A percentile compares a stretch with the other conserved stretches of the same genome.
Evolutionary conservation across 2,888 invertebrate genomes (phyloP).

Genomic region (Cryptosula pallasiana): DNA sequence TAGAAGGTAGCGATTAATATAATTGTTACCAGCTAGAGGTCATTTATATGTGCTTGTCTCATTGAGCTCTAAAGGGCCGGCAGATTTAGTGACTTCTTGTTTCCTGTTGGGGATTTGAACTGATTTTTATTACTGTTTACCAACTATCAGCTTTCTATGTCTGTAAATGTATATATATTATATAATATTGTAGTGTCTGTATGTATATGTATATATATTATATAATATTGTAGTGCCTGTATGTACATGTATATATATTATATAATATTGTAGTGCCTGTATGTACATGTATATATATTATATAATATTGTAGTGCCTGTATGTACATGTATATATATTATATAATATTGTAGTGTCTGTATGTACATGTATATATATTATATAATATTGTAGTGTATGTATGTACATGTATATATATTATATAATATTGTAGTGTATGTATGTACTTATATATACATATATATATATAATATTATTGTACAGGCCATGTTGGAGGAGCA

Average conservation of each 20-base stretch:
- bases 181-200: background rate
- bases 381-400: background rate
- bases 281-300: background rate
- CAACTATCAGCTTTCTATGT: too few relatives aligned
- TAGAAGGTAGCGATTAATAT: too few relatives aligned
- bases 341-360: background rate
- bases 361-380: background rate
- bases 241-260: background rate
- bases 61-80: too few relatives aligned
- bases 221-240: background rate
- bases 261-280: background rate
- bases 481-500: constrained; percentile 25
- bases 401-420: background rate
- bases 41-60: too few relatives aligned
- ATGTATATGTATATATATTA: background rate
- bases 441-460: background rate
- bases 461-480: background rate
- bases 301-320: too few relatives aligned
- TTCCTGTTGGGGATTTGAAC: too few relatives aligned
- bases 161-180: constrained; percentile 8
- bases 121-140: too few relatives aligned
- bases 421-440: background rate
- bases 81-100: too few relatives aligned
- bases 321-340: background rate
- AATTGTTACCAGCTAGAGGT: too few relatives aligned